A percentile compares a stretch with the other conserved stretches of the same genome.
These are phyloP conservation scores for Scaptomyza parva DNA, from an alignment of 2,888 invertebrate genomes.

Conservation along the genomic window DNA sequence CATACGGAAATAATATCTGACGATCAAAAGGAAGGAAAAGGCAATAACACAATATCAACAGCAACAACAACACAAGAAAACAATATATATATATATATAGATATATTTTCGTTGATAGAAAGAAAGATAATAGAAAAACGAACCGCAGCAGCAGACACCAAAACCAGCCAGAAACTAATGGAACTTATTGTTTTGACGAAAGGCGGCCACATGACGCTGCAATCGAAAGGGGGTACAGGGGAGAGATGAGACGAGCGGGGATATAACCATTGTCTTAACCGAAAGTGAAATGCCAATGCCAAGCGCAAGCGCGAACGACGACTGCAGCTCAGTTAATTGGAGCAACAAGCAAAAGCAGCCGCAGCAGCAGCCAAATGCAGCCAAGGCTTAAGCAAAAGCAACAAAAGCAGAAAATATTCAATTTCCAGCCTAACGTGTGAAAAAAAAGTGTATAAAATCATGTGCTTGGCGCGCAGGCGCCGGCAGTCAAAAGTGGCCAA, in stretches of 20 bases:
- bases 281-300: conserved; percentile 79
- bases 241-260: neutral
- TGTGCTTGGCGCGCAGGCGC: conserved; percentile 73
- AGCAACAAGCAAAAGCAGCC: conserved; percentile 58
- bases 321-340: conserved; percentile 64
- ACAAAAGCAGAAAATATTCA: neutral
- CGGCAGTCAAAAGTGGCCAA: conserved; percentile 62
- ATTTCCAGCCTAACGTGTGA: conserved; percentile 28
- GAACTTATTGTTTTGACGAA: conserved; percentile 75
- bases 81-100: too few species aligned
- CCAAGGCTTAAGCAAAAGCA: neutral
- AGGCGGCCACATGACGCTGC: conserved; percentile 64
- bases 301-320: conserved; percentile 56
- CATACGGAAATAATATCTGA: conserved; percentile 61
- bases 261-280: conserved; percentile 53
- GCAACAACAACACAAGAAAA: neutral
- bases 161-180: conserved; percentile 67
- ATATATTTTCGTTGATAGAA: conserved; percentile 8
- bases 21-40: conserved; percentile 70
- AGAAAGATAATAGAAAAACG: conserved; percentile 7
- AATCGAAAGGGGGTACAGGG: neutral
- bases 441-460: conserved; percentile 73
- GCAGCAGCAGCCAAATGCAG: neutral
- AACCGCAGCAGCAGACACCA: conserved; percentile 28
- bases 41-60: conserved; percentile 45